These are phyloP conservation scores for Tachystola acroxantha DNA, from an alignment of 2,888 invertebrate genomes.

Conservation along the genomic window DNA sequence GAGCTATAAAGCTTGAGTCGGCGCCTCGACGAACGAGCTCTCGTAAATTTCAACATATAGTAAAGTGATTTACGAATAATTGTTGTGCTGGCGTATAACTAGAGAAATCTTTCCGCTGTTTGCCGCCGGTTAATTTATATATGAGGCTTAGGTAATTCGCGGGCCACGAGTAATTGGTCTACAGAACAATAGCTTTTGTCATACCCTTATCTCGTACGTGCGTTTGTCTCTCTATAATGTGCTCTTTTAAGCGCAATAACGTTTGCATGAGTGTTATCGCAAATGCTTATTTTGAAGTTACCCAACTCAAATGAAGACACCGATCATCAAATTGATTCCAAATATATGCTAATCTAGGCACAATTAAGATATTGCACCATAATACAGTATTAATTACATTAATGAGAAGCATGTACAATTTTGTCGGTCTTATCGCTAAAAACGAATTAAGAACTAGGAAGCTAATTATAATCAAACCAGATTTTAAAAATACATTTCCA, in stretches of 20 bases:
- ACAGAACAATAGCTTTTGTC: conserved; percentile 78
- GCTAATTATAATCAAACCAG: too few species aligned
- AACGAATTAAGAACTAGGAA: too few species aligned
- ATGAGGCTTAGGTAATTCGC: conserved; percentile 78
- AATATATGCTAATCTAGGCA: neutral
- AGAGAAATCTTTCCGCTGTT: conserved; percentile 79
- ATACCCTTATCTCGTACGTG: conserved; percentile 69
- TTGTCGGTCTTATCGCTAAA: too few species aligned
- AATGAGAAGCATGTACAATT: too few species aligned
- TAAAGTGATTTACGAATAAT: conserved; percentile 79
- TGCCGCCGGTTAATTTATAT: conserved; percentile 77
- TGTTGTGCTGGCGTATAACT: conserved; percentile 78
- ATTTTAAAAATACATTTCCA: too few species aligned
- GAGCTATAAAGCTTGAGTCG: conserved; percentile 49
- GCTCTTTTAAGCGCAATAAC: conserved; percentile 57
- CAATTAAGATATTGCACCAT: too few species aligned
- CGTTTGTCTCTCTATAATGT: conserved; percentile 62
- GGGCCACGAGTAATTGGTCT: conserved; percentile 74
- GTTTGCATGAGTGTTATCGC: conserved; percentile 50
- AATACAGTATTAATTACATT: too few species aligned
- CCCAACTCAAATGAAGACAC: neutral
- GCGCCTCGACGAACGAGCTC: conserved; percentile 51
- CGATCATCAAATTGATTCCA: neutral
- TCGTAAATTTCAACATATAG: conserved; percentile 79
- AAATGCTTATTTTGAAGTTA: conserved; percentile 22